Percentiles rank a stretch among this genome's conserved stretches.
Conservation (phyloP, 1,140 invertebrate genomes). For the Episyrphus balteatus region DNA sequence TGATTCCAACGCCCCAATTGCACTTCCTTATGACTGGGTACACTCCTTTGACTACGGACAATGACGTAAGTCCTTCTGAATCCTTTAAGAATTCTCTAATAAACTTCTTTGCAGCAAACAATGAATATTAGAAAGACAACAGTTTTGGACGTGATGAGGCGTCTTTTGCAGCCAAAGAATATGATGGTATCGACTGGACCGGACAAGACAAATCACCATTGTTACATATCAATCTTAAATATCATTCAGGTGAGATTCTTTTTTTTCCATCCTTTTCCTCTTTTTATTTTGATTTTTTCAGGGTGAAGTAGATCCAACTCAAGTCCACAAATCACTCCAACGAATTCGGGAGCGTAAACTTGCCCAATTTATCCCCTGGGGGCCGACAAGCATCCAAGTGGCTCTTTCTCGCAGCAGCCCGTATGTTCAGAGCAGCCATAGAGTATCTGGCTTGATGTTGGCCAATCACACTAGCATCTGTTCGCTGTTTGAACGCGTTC, state of each 20-base stretch:
- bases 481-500: constrained; percentile 55
- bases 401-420: constrained; percentile 90
- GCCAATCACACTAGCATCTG: constrained; percentile 98
- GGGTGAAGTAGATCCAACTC: constrained; percentile 34
- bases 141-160: constrained; percentile 32
- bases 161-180: constrained; percentile 94
- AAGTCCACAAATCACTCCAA: constrained; percentile 51
- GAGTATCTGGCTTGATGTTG: constrained; percentile 93
- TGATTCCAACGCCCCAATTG: constrained; percentile 94
- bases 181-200: constrained; percentile 99
- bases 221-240: constrained; percentile 96
- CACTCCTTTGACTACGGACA: constrained; percentile 86
- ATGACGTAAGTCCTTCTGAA: constrained; percentile 44
- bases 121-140: constrained; percentile 34
- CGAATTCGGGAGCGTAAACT: constrained; percentile 90
- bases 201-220: constrained; percentile 81
- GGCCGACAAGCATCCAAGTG: constrained; percentile 94
- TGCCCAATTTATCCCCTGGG: constrained; percentile 96
- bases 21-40: constrained; percentile 99
- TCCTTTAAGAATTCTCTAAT: not conserved
- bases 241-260: constrained; percentile 77
- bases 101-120: constrained; percentile 8
- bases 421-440: constrained; percentile 87
- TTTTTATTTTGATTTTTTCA: not conserved
- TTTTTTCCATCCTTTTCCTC: not conserved